phyloP scores from a whole-genome alignment of 2,797 vertebrate genomes.

The Acanthornis magna region DNA sequence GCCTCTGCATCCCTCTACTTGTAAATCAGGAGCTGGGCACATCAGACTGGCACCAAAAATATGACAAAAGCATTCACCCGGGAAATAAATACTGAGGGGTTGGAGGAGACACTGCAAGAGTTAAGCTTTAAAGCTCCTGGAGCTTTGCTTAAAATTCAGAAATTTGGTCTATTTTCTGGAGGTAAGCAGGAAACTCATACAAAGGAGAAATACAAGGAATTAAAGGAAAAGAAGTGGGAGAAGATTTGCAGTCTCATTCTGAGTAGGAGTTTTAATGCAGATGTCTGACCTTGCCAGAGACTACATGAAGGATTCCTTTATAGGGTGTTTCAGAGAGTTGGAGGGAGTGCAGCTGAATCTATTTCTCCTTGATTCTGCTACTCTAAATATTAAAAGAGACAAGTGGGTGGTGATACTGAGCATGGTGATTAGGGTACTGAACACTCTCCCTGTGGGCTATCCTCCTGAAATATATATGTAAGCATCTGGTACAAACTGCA shows the following conservation, averaged over 20 bases:
- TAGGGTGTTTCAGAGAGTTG: background rate
- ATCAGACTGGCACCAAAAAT: background rate
- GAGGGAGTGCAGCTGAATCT: background rate
- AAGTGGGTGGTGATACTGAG: background rate
- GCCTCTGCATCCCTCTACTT: background rate
- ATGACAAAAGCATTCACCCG: background rate
- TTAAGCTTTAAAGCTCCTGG: background rate
- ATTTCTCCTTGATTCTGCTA: background rate
- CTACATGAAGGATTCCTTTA: background rate
- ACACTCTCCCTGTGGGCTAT: background rate
- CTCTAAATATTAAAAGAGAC: background rate
- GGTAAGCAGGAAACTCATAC: background rate
- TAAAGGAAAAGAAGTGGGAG: background rate
- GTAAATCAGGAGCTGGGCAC: background rate
- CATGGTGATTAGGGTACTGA: background rate
- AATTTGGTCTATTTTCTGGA: background rate
- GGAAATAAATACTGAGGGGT: background rate
- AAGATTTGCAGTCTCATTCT: background rate
- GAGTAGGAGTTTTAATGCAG: background rate
- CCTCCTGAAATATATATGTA: background rate
- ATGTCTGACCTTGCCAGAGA: background rate
- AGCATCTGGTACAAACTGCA: background rate
- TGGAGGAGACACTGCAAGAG: background rate
- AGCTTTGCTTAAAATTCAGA: background rate
- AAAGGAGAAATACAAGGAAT: background rate